Percentiles rank a stretch among this genome's conserved stretches.
phyloP scores from a whole-genome alignment of 1,140 invertebrate genomes.

The Drosophila sechellia region DNA sequence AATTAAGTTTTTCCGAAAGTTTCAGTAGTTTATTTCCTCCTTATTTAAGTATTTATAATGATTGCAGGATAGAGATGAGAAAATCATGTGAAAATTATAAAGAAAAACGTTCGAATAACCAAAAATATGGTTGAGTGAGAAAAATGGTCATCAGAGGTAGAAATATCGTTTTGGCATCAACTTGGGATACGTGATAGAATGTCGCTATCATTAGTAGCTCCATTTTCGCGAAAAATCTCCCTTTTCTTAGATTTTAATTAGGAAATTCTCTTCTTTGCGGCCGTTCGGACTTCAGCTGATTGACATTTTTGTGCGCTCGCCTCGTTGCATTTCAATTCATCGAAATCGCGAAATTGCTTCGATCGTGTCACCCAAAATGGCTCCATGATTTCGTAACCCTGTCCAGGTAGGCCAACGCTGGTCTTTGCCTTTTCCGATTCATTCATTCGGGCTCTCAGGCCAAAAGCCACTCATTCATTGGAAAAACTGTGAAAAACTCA shows the following conservation, averaged over 20 bases:
- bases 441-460: conserved; percentile 27
- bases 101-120: not conserved
- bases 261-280: conserved; percentile 39
- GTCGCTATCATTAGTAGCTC: not conserved
- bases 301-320: conserved; percentile 68
- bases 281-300: conserved; percentile 11
- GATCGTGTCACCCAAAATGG: conserved; percentile 52
- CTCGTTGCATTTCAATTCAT: conserved; percentile 72
- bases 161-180: not conserved
- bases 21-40: too few species aligned
- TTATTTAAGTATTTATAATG: too few species aligned
- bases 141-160: conserved; percentile 12
- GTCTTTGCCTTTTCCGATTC: conserved; percentile 46
- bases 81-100: too few species aligned
- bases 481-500: conserved; percentile 75
- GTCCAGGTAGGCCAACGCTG: not conserved
- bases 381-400: conserved; percentile 53
- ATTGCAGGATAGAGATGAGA: too few species aligned
- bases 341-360: conserved; percentile 72
- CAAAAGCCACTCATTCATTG: conserved; percentile 28
- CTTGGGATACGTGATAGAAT: conserved; percentile 7
- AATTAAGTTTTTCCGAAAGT: not conserved
- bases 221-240: conserved; percentile 6
- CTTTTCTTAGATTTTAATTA: conserved; percentile 30
- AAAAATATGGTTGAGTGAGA: conserved; percentile 5